Conservation (phyloP, 2,797 vertebrate genomes). For the Sebastes diaconus region DNA sequence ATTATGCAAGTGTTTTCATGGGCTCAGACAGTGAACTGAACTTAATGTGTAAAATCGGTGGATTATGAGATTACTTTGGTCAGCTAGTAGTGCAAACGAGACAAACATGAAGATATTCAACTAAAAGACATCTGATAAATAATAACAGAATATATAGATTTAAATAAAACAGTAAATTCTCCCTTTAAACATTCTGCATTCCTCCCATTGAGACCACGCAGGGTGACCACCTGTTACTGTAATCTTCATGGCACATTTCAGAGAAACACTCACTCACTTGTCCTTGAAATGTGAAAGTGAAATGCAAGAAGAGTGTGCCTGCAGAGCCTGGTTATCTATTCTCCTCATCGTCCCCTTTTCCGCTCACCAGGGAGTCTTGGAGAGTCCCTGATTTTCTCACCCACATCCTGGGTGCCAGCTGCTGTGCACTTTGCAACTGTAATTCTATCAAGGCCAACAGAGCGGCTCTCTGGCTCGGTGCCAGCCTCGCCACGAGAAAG, state of each 20-base stretch:
- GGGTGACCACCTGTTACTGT: background rate
- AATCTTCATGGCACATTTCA: background rate
- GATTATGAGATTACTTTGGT: background rate
- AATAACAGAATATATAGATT: background rate
- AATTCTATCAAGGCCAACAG: constrained; percentile 45
- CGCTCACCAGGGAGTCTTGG: constrained; percentile 29
- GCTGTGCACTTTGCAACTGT: constrained; percentile 33
- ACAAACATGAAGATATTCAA: background rate
- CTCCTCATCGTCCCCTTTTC: constrained; percentile 9
- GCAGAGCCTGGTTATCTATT: background rate
- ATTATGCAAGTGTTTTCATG: background rate
- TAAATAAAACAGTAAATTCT: background rate
- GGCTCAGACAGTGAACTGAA: background rate
- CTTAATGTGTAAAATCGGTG: background rate
- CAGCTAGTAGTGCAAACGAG: background rate
- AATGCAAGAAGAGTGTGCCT: constrained; percentile 3
- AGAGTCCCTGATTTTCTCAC: constrained; percentile 66
- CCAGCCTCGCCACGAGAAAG: constrained; percentile 36
- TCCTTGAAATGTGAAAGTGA: constrained; percentile 56
- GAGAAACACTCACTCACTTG: constrained; percentile 1
- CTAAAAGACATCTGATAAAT: background rate
- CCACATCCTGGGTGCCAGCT: constrained; percentile 59
- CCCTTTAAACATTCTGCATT: background rate
- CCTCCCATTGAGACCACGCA: background rate
- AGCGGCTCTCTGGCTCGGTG: constrained; percentile 14